These are phyloP conservation scores for Parazoanthus atlanticus DNA, from an alignment of 92 coral and sea anemone species.

Conservation along the genomic window DNA sequence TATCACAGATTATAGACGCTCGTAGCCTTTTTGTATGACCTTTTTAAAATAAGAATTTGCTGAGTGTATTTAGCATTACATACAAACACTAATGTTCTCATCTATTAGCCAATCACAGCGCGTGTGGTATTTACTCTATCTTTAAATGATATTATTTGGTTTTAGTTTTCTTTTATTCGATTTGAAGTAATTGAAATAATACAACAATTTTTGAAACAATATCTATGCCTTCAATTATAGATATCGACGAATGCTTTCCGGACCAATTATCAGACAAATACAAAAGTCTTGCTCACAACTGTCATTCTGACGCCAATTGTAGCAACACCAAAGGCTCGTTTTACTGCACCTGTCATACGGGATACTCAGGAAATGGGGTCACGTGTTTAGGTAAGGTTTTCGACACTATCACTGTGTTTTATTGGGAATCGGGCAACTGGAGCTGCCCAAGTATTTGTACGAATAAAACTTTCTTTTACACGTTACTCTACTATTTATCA, in stretches of 20 bases:
- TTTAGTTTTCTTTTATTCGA: not conserved
- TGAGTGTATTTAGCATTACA: too few relatives aligned
- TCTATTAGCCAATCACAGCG: too few relatives aligned
- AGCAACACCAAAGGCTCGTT: conserved; percentile 2
- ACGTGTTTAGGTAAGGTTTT: not conserved
- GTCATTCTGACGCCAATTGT: conserved; percentile 10
- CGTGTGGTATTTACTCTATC: too few relatives aligned
- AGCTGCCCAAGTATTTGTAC: too few relatives aligned
- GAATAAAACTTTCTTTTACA: too few relatives aligned
- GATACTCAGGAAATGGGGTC: conserved; percentile 7
- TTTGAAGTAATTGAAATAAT: not conserved
- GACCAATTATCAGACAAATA: not conserved
- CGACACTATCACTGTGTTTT: not conserved
- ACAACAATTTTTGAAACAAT: not conserved
- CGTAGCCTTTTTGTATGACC: too few relatives aligned
- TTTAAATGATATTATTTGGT: too few relatives aligned
- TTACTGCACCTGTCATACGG: conserved; percentile 29
- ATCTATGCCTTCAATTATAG: not conserved
- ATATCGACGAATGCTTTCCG: not conserved
- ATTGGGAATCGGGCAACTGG: not conserved
- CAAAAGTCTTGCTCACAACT: not conserved
- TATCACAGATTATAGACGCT: too few relatives aligned
- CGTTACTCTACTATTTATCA: too few relatives aligned
- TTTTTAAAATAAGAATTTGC: too few relatives aligned
- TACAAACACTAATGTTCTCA: too few relatives aligned